Conservation (phyloP, 1,140 invertebrate genomes). For the Orussus abietinus region DNA sequence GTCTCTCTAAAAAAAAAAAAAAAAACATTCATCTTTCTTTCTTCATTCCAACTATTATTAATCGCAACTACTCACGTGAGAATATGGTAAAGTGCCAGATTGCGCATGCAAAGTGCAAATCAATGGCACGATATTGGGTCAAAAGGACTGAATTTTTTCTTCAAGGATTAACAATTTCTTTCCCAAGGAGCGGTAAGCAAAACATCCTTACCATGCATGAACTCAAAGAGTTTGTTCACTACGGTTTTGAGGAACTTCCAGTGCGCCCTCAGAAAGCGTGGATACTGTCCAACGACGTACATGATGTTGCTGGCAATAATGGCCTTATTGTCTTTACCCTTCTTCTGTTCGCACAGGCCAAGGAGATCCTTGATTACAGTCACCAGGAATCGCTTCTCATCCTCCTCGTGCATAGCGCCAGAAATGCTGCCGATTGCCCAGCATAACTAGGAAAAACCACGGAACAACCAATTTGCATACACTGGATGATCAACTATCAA, state of each 20-base stretch:
- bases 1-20: no score
- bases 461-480: no score
- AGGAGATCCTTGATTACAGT: conserved; percentile 99
- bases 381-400: conserved; percentile 98
- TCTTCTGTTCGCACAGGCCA: conserved; percentile 97
- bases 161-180: no score
- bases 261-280: conserved; percentile 96
- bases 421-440: conserved; percentile 99
- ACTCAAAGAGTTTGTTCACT: conserved; percentile 99
- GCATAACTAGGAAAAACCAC: conserved; percentile 70
- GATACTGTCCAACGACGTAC: conserved; percentile 99
- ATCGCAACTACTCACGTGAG: no score
- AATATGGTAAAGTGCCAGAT: no score
- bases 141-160: no score
- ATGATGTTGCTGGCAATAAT: conserved; percentile 99
- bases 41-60: no score
- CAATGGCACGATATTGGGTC: no score
- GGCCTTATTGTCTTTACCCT: conserved; percentile 99
- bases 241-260: conserved; percentile 99
- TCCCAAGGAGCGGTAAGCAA: no score
- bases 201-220: conserved; percentile 91
- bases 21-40: no score
- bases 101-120: no score
- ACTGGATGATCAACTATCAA: no score
- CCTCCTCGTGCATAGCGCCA: conserved; percentile 98